These are phyloP conservation scores for Anas bahamensis DNA, from an alignment of 2,797 vertebrate species.

Conservation along the genomic window DNA sequence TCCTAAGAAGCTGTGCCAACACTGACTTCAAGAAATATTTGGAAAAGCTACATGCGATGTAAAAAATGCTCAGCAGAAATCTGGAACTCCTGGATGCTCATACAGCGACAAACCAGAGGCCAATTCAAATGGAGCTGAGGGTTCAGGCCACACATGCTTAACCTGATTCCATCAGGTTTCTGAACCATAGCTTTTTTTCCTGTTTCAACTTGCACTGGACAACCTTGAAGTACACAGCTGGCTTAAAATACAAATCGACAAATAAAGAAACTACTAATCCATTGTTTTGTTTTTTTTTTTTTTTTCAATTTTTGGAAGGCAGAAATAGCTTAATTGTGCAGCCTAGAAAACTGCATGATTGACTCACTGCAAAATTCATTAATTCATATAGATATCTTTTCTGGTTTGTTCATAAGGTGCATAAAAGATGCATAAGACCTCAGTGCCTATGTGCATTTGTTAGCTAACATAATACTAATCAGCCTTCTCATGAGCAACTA, in stretches of 20 bases:
- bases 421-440: slow-evolving; percentile 71
- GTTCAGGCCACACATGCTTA: neutral
- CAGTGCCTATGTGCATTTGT: slow-evolving; percentile 20
- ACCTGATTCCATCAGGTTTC: neutral
- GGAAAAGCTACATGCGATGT: neutral
- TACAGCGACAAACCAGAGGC: neutral
- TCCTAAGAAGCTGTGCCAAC: neutral
- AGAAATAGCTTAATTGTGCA: slow-evolving; percentile 20
- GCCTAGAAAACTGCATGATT: slow-evolving; percentile 20
- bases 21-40: neutral
- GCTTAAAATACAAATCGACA: neutral
- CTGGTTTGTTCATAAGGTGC: slow-evolving; percentile 43
- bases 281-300: neutral
- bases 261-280: neutral
- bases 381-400: slow-evolving; percentile 50
- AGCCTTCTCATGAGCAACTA: slow-evolving; percentile 55
- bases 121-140: neutral
- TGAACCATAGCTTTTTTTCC: neutral
- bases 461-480: slow-evolving; percentile 68
- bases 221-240: slow-evolving; percentile 7
- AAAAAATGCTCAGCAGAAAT: neutral
- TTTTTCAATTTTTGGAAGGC: too few relatives aligned
- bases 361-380: slow-evolving; percentile 37
- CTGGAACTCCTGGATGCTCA: neutral
- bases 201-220: slow-evolving; percentile 8